Conservation (phyloP, 2,888 invertebrate genomes). For the Bugulina stolonifera region DNA sequence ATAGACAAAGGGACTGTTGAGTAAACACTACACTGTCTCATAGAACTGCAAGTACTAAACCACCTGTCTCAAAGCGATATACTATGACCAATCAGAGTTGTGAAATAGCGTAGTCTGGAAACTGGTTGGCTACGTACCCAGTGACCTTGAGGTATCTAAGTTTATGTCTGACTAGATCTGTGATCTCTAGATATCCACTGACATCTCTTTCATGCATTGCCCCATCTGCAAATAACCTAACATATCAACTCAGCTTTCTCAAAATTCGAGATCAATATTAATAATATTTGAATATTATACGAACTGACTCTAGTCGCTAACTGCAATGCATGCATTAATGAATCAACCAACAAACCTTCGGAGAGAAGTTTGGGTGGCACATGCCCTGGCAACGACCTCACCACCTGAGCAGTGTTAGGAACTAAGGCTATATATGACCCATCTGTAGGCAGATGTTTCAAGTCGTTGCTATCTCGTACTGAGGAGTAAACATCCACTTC, state of each 20-base stretch:
- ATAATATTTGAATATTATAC: too few relatives aligned
- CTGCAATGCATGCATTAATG: too few relatives aligned
- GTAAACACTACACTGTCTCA: too few relatives aligned
- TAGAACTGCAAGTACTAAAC: too few relatives aligned
- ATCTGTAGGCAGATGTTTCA: background rate
- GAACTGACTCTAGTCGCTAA: too few relatives aligned
- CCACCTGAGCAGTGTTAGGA: background rate
- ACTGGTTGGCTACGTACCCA: conserved; percentile 43
- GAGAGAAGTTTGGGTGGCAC: background rate
- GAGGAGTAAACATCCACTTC: conserved; percentile 11
- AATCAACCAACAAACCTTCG: too few relatives aligned
- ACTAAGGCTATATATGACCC: background rate
- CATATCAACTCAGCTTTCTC: too few relatives aligned
- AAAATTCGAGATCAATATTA: too few relatives aligned
- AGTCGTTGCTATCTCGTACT: background rate
- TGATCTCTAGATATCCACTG: conserved; percentile 57
- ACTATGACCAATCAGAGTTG: too few relatives aligned
- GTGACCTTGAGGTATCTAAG: conserved; percentile 59
- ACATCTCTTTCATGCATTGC: conserved; percentile 30
- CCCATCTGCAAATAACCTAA: conserved; percentile 24
- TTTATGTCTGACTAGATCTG: conserved; percentile 55
- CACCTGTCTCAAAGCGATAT: too few relatives aligned
- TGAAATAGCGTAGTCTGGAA: background rate
- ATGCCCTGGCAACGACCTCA: conserved; percentile 10
- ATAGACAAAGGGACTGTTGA: too few relatives aligned